Evolutionary conservation across 2,888 invertebrate genomes (phyloP).

Genomic region (Orthosia gracilis): DNA sequence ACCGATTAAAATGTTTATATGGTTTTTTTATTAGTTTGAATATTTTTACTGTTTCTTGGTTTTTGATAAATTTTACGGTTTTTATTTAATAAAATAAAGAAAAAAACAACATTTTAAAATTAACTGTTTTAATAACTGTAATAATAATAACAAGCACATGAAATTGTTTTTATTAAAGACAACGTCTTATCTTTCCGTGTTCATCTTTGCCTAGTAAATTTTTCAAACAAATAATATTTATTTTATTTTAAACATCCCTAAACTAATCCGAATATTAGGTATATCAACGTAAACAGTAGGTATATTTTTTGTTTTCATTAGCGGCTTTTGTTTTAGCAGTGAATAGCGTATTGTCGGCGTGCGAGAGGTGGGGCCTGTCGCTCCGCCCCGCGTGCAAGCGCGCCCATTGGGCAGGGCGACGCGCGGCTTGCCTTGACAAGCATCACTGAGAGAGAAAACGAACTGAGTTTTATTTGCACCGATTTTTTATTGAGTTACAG

Average conservation of each 20-base stretch:
- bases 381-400: slow-evolving; percentile 83
- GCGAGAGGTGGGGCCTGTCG: slow-evolving; percentile 79
- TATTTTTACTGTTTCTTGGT: too few species aligned
- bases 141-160: too few species aligned
- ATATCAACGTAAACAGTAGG: slow-evolving; percentile 60
- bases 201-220: not conserved
- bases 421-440: slow-evolving; percentile 51
- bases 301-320: slow-evolving; percentile 63
- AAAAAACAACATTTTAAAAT: too few species aligned
- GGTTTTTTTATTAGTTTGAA: too few species aligned
- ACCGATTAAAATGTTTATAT: too few species aligned
- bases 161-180: too few species aligned
- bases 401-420: slow-evolving; percentile 83
- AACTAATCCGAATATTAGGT: slow-evolving; percentile 41
- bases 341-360: slow-evolving; percentile 61
- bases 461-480: slow-evolving; percentile 54
- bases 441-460: slow-evolving; percentile 57
- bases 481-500: slow-evolving; percentile 29
- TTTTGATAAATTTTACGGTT: too few species aligned
- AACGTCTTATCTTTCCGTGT: not conserved
- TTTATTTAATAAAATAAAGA: too few species aligned
- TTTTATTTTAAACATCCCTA: not conserved
- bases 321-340: slow-evolving; percentile 66
- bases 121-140: too few species aligned
- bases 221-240: too few species aligned